Conservation (phyloP, 2,113 vertebrate species). For the Emberiza fucata region DNA sequence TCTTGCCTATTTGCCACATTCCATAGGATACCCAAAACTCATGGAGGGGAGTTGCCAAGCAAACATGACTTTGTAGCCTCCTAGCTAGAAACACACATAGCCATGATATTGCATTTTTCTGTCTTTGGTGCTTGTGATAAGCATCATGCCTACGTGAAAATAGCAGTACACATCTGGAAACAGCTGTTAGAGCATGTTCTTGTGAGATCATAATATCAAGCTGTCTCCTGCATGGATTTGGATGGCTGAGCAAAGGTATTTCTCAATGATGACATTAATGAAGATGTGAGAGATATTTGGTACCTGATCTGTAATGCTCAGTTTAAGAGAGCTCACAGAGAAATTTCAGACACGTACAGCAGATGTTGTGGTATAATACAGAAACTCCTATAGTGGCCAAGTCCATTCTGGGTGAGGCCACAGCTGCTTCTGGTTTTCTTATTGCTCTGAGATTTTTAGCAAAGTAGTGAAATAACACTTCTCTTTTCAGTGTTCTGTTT, state of each 20-base stretch:
- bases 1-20: not conserved
- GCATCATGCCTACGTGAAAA: not conserved
- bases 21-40: not conserved
- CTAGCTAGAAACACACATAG: not conserved
- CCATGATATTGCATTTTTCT: not conserved
- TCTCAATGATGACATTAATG: not conserved
- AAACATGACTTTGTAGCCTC: not conserved
- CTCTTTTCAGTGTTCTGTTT: constrained; percentile 86
- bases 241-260: not conserved
- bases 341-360: accelerated
- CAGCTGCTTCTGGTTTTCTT: not conserved
- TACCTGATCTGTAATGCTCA: not conserved
- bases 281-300: not conserved
- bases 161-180: not conserved
- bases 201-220: not conserved
- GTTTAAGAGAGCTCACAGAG: not conserved
- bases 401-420: not conserved
- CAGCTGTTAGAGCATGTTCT: not conserved
- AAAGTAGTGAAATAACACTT: not conserved
- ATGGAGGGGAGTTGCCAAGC: not conserved
- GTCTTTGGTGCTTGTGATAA: not conserved
- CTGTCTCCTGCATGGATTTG: not conserved
- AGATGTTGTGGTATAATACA: not conserved
- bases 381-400: not conserved
- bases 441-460: not conserved